Base-by-base conservation (phyloP, 2,888 invertebrate genomes). In the Drosophila picticornis region DNA sequence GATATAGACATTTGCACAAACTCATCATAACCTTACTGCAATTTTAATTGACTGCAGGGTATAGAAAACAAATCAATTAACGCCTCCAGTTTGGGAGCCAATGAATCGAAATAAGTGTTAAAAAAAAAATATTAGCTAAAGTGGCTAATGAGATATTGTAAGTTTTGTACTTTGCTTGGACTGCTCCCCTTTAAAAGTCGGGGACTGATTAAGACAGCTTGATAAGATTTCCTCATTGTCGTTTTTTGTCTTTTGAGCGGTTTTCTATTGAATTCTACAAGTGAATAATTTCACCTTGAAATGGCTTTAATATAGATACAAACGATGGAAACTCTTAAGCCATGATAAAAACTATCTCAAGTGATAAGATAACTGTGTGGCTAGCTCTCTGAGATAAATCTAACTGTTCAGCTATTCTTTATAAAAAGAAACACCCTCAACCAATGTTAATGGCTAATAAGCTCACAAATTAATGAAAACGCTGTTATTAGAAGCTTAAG, bases 341-440 rank as follows among this genome's bases (percentile, higher is more conserved):
- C 48, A 29, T 57, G 59, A 59, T 70, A 58, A 61, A 77, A 71
- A 67, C 62, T 69, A 58, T 74, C 59, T 78, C 25, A 25, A 16
- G 10, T 25, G 82, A 73, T 80, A 80, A 80, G 69, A 66, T 61
- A 76, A 46, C 40, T 16, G 31, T 38, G 52, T 50, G 22, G 5
- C 25, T 25, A 64, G 55, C 29, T 43, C 53, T 34, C 25, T 25
- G 16, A 34, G 43, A 70, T 60, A 57, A 22, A 40, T 50, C 29
- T 19, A 56, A 16, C 34, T 22, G 5, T 22, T 11, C 11, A 22
- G 11, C 22, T 32, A 22, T 64, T 60, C 31, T 27, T 19, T 55
- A 5, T 55, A 32, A 9, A 31, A 43, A 16, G 7, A 29, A 29
- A 4, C 16, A 31, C n/a, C 13, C 19, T 55, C 2, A 10, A 36